phyloP scores from a whole-genome alignment of 2,888 invertebrate species.

The Rhamnusium bicolor region DNA sequence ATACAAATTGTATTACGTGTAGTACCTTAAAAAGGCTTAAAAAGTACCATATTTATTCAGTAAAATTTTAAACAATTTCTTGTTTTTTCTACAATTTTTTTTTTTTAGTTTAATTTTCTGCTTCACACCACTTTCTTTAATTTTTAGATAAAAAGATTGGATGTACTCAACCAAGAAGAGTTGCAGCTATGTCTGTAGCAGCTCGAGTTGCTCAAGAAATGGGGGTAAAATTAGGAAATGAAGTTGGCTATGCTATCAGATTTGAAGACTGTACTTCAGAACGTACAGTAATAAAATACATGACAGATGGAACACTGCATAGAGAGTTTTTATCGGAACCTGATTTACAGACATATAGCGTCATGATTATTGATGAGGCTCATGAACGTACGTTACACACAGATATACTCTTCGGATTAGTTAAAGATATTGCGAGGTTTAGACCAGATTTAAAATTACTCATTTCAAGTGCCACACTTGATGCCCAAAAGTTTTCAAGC shows the following conservation, averaged over 20 bases:
- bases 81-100: too few relatives aligned
- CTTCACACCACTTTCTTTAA: too few relatives aligned
- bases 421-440: conserved; percentile 95
- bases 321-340: conserved; percentile 98
- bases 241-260: conserved; percentile 92
- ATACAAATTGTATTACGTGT: too few relatives aligned
- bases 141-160: conserved; percentile 77
- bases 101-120: too few relatives aligned
- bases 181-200: conserved; percentile 99
- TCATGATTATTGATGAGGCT: conserved; percentile 99
- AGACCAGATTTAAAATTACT: conserved; percentile 92
- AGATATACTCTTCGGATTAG: conserved; percentile 97
- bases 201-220: conserved; percentile 98
- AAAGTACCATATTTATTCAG: too few relatives aligned
- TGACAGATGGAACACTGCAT: conserved; percentile 99
- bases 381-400: conserved; percentile 99
- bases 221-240: conserved; percentile 95
- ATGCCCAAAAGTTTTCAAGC: conserved; percentile 97
- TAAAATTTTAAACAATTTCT: too few relatives aligned
- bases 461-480: conserved; percentile 98
- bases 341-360: conserved; percentile 95
- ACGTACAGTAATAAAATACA: conserved; percentile 96
- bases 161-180: conserved; percentile 97
- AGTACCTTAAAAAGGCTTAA: too few relatives aligned
- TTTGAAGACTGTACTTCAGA: conserved; percentile 99